Conservation (phyloP, 2,113 vertebrate genomes). For the Leucopsar rothschildi region DNA sequence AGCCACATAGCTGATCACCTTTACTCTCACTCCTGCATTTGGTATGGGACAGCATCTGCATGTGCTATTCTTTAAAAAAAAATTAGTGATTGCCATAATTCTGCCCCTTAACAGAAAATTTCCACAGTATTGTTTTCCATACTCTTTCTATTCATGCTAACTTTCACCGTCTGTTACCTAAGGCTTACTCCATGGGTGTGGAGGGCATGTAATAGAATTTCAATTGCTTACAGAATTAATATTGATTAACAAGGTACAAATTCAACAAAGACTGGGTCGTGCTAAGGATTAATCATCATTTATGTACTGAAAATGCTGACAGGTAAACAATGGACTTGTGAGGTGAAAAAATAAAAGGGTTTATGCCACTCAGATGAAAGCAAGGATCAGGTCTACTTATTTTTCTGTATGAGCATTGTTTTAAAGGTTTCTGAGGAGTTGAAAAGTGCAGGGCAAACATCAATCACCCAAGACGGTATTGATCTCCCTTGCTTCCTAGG, state of each 20-base stretch:
- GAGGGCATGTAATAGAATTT: background rate
- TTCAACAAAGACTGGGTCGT: background rate
- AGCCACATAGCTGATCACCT: fast-evolving
- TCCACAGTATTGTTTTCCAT: background rate
- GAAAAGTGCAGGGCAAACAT: background rate
- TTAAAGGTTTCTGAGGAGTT: background rate
- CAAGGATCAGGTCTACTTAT: background rate
- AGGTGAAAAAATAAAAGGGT: background rate
- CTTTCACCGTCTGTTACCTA: background rate
- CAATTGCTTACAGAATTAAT: background rate
- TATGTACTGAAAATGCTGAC: background rate
- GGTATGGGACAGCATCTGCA: background rate
- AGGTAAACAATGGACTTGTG: background rate
- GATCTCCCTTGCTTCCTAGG: background rate
- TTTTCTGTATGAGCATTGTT: background rate
- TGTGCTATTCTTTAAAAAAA: background rate
- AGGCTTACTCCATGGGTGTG: background rate
- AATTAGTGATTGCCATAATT: background rate
- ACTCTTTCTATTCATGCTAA: background rate
- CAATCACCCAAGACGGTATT: background rate
- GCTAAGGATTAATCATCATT: background rate
- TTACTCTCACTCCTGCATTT: background rate
- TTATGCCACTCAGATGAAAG: background rate
- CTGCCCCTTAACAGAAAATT: background rate
- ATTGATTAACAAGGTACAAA: background rate